Evolutionary conservation across 2,113 vertebrate genomes (phyloP).

Genomic region (Benthochromis sp.): DNA sequence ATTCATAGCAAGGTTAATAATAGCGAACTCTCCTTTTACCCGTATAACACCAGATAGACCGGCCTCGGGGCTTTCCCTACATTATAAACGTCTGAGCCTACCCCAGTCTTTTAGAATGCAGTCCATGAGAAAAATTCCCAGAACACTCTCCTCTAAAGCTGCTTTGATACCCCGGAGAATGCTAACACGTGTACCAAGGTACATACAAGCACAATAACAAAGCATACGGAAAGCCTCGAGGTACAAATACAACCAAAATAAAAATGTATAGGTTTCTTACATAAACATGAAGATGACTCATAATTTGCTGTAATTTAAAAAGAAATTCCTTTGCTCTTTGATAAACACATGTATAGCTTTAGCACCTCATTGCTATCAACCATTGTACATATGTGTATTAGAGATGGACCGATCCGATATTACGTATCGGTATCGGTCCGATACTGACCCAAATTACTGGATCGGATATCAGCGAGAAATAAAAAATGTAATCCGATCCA

Average conservation of each 20-base stretch:
- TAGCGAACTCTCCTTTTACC: slow-evolving; percentile 51
- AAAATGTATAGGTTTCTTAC: not conserved
- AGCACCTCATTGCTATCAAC: not conserved
- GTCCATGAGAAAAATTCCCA: slow-evolving; percentile 20
- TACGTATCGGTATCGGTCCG: too few species aligned
- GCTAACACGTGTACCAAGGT: not conserved
- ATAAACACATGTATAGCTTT: not conserved
- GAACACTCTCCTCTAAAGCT: slow-evolving; percentile 9
- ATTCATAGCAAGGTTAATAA: slow-evolving; percentile 62
- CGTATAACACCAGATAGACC: slow-evolving; percentile 7
- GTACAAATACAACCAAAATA: not conserved
- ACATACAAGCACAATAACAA: not conserved
- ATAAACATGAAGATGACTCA: not conserved
- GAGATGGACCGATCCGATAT: too few species aligned
- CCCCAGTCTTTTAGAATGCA: slow-evolving; percentile 1
- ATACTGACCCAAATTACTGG: too few species aligned
- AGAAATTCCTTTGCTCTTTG: not conserved
- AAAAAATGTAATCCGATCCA: too few species aligned
- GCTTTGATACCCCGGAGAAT: not conserved
- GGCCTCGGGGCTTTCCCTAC: slow-evolving; percentile 26
- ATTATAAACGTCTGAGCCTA: slow-evolving; percentile 28
- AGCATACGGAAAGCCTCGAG: not conserved
- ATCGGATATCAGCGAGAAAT: too few species aligned
- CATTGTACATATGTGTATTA: not conserved
- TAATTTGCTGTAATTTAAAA: not conserved